A percentile compares a stretch with the other conserved stretches of the same genome.
phyloP scores from a whole-genome alignment of 2,888 invertebrate genomes.

The Fragum sueziense region DNA sequence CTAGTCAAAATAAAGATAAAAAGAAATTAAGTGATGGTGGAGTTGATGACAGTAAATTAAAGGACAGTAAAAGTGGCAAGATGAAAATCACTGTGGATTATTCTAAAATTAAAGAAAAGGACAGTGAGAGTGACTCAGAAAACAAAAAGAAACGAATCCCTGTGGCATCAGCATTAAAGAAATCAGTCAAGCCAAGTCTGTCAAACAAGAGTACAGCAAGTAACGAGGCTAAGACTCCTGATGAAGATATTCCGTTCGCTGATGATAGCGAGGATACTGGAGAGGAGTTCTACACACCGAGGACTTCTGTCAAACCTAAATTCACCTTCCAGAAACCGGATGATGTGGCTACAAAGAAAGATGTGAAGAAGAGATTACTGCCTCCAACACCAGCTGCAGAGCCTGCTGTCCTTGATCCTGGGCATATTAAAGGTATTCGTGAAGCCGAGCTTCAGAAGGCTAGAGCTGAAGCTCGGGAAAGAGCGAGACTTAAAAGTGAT shows the following conservation, averaged over 20 bases:
- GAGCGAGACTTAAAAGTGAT: slow-evolving; percentile 88
- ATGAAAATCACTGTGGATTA: slow-evolving; percentile 72
- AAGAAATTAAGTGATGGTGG: slow-evolving; percentile 29
- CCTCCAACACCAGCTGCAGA: slow-evolving; percentile 66
- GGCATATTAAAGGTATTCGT: slow-evolving; percentile 69
- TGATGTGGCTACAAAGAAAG: slow-evolving; percentile 44
- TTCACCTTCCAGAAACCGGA: slow-evolving; percentile 51
- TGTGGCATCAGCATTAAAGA: slow-evolving; percentile 67
- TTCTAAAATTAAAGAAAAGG: slow-evolving; percentile 61
- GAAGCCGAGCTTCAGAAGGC: slow-evolving; percentile 70
- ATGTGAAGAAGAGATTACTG: slow-evolving; percentile 69
- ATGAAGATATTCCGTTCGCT: slow-evolving; percentile 78
- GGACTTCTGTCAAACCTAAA: slow-evolving; percentile 70
- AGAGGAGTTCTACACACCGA: slow-evolving; percentile 76
- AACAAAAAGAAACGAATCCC: slow-evolving; percentile 71
- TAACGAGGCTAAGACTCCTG: slow-evolving; percentile 53
- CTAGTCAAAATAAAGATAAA: background rate
- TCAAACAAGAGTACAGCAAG: slow-evolving; percentile 54
- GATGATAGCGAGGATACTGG: slow-evolving; percentile 75
- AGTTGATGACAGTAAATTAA: slow-evolving; percentile 21
- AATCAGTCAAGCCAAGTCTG: slow-evolving; percentile 56
- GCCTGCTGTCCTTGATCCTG: slow-evolving; percentile 82
- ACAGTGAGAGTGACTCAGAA: slow-evolving; percentile 61
- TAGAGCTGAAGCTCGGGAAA: slow-evolving; percentile 85
- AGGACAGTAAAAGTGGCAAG: slow-evolving; percentile 38